phyloP scores from a whole-genome alignment of 1,140 invertebrate genomes.

The Zaprionus taronus region DNA sequence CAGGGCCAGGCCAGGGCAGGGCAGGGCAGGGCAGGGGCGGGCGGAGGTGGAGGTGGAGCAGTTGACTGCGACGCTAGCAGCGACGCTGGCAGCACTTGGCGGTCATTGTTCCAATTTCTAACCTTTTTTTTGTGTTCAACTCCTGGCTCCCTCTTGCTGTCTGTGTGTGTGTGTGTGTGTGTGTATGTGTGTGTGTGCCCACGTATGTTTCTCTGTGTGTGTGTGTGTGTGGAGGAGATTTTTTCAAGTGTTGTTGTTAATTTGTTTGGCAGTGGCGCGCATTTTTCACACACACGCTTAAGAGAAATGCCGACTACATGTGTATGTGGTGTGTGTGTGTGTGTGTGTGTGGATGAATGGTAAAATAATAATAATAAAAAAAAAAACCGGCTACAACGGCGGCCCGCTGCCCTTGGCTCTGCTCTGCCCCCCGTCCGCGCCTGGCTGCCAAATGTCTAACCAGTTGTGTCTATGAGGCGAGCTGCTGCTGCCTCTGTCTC shows the following conservation, averaged over 20 bases:
- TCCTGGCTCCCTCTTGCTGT: constrained; percentile 18
- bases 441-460: constrained; percentile 53
- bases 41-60: background rate
- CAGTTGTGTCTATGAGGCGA: constrained; percentile 55
- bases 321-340: constrained; percentile 11
- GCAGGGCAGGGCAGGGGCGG: background rate
- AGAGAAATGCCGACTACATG: constrained; percentile 37
- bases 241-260: constrained; percentile 77
- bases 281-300: constrained; percentile 65
- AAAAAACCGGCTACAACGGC: constrained; percentile 50
- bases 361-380: constrained; percentile 55
- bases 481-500: constrained; percentile 18
- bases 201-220: constrained; percentile 15
- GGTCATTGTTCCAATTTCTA: constrained; percentile 81
- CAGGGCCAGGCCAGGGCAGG: background rate
- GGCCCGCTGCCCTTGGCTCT: constrained; percentile 29
- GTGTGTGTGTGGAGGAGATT: constrained; percentile 42
- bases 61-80: constrained; percentile 4
- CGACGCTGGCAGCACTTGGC: constrained; percentile 62
- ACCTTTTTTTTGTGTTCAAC: constrained; percentile 60
- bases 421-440: background rate
- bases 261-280: constrained; percentile 72
- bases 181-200: constrained; percentile 17
- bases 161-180: constrained; percentile 15
- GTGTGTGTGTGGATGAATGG: constrained; percentile 28